phyloP scores from a whole-genome alignment of 2,888 invertebrate genomes.

The Prenolepis imparis region DNA sequence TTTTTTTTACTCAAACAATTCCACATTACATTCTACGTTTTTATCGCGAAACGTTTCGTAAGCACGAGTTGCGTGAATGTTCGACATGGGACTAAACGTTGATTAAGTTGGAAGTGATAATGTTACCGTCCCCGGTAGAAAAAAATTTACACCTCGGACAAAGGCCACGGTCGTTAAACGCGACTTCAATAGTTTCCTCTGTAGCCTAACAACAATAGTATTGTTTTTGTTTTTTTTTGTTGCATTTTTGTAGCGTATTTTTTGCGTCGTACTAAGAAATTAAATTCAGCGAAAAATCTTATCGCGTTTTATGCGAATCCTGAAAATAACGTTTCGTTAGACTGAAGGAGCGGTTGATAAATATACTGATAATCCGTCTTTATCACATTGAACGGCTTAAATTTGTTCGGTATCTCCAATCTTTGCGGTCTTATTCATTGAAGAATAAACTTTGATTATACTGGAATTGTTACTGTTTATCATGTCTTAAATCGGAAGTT shows the following conservation, averaged over 20 bases:
- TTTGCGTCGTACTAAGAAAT: neutral
- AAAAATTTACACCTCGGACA: conserved; percentile 50
- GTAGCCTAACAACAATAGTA: neutral
- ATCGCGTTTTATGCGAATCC: neutral
- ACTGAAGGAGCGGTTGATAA: conserved; percentile 33
- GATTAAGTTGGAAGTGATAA: conserved; percentile 58
- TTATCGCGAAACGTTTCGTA: neutral
- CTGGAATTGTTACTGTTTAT: neutral
- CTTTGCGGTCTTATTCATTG: conserved; percentile 29
- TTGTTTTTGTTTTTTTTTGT: neutral
- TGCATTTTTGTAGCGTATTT: neutral
- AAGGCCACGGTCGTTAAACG: conserved; percentile 44
- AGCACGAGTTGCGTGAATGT: conserved; percentile 13
- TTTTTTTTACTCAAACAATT: conserved; percentile 20
- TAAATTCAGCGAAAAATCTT: neutral
- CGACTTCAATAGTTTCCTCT: conserved; percentile 18
- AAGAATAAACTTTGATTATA: neutral
- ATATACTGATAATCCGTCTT: neutral
- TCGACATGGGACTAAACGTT: conserved; percentile 48
- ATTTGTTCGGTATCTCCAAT: neutral
- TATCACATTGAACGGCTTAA: neutral
- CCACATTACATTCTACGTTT: conserved; percentile 61
- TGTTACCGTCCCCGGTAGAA: neutral
- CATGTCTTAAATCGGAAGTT: neutral
- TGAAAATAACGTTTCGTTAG: neutral